A percentile compares a stretch with the other conserved stretches of the same genome.
Conservation (phyloP, 2,113 vertebrate species). For the Anguilla japonica region DNA sequence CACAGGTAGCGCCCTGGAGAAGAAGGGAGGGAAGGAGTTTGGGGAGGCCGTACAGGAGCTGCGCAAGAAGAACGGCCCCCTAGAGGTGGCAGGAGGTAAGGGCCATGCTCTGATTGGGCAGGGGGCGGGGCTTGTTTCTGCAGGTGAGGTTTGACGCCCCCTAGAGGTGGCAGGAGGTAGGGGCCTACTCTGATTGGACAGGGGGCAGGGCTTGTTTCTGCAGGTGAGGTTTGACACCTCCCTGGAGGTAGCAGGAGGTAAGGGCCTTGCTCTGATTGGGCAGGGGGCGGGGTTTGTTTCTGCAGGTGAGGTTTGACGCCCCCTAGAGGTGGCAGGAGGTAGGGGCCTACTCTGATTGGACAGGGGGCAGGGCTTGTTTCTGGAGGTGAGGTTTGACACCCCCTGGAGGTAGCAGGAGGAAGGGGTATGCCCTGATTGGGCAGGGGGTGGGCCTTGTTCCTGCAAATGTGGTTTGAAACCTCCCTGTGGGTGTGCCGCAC, state of each 20-base stretch:
- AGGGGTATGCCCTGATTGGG: no score
- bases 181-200: background rate
- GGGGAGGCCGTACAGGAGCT: slow-evolving; percentile 86
- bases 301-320: background rate
- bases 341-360: background rate
- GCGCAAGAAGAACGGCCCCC: slow-evolving; percentile 92
- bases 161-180: background rate
- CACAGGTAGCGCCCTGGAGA: slow-evolving; percentile 90
- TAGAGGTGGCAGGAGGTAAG: slow-evolving; percentile 93
- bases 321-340: background rate
- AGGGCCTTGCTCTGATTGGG: background rate
- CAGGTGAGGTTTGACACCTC: background rate
- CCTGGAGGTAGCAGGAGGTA: background rate
- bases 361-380: background rate
- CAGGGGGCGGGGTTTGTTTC: background rate
- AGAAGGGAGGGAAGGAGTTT: slow-evolving; percentile 96
- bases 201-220: background rate
- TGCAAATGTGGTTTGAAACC: no score
- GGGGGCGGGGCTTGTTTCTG: background rate
- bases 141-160: background rate
- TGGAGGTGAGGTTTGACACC: background rate
- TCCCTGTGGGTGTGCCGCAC: no score
- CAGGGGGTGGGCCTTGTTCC: no score
- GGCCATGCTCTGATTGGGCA: slow-evolving; percentile 13
- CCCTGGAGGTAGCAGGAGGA: background rate